These are phyloP conservation scores for Sphyrna mokarran DNA, from an alignment of 2,113 vertebrate species.

Conservation along the genomic window DNA sequence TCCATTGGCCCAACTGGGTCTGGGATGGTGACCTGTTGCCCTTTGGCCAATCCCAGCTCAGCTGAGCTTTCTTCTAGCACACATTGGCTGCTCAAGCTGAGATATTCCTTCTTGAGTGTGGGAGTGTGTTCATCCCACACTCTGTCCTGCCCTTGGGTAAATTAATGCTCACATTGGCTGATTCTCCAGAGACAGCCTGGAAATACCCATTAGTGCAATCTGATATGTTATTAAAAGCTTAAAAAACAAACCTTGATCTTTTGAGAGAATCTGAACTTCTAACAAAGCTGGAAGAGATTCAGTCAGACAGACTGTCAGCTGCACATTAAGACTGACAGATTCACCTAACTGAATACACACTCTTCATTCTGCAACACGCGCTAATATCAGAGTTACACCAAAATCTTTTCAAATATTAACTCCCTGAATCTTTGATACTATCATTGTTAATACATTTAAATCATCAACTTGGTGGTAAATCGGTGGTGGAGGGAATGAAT, in stretches of 20 bases:
- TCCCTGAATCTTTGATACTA: not conserved
- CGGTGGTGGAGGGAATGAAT: too few relatives aligned
- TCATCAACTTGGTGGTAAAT: too few relatives aligned
- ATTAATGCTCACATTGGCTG: not conserved
- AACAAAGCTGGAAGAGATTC: not conserved
- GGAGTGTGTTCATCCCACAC: not conserved
- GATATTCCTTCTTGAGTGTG: not conserved
- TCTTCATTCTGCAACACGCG: not conserved
- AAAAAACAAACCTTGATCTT: not conserved
- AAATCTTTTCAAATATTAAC: not conserved
- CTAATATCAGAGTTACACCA: too few relatives aligned
- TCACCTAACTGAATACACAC: too few relatives aligned
- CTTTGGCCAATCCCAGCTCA: not conserved
- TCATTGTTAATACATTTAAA: not conserved
- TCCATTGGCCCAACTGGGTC: too few relatives aligned
- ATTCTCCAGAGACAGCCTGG: not conserved
- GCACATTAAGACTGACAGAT: not conserved
- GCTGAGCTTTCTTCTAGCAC: not conserved
- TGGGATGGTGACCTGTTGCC: not conserved
- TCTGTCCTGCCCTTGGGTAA: not conserved
- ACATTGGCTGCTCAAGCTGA: not conserved
- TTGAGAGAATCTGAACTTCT: not conserved
- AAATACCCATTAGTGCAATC: not conserved
- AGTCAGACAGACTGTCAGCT: not conserved
- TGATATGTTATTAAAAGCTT: not conserved